Conservation (phyloP, 2,797 vertebrate genomes). For the Caiman crocodilus region DNA sequence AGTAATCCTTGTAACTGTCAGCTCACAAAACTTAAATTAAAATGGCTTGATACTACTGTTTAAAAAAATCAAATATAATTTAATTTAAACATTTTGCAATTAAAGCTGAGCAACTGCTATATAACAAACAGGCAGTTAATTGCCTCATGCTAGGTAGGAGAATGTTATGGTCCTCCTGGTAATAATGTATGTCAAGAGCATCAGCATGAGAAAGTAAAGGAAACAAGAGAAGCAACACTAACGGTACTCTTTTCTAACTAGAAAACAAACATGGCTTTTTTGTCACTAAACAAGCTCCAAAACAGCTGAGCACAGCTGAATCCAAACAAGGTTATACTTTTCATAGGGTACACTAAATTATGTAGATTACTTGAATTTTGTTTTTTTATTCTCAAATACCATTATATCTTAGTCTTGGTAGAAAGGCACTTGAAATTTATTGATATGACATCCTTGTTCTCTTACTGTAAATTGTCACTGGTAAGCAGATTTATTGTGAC, state of each 20-base stretch:
- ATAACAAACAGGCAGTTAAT: neutral
- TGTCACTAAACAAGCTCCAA: neutral
- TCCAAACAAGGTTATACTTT: neutral
- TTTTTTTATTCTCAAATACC: neutral
- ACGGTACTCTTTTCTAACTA: conserved; percentile 8
- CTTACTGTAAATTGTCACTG: neutral
- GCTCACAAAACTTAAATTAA: conserved; percentile 19
- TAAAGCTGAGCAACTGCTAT: neutral
- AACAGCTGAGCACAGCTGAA: neutral
- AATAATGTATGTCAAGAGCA: neutral
- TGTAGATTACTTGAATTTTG: neutral
- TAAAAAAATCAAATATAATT: neutral
- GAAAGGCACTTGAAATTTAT: neutral
- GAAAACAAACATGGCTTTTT: neutral
- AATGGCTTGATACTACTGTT: neutral
- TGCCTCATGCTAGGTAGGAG: neutral
- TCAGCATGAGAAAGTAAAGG: neutral
- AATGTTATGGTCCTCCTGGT: conserved; percentile 19
- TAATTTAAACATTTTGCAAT: neutral
- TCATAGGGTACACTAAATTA: neutral
- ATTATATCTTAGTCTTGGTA: neutral
- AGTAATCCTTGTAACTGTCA: conserved; percentile 17
- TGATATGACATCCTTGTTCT: neutral
- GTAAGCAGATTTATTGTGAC: neutral
- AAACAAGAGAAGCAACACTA: conserved; percentile 7